Percentiles rank a stretch among this genome's conserved stretches.
phyloP scores from a whole-genome alignment of 2,888 invertebrate genomes.

The Stramonita haemastoma region DNA sequence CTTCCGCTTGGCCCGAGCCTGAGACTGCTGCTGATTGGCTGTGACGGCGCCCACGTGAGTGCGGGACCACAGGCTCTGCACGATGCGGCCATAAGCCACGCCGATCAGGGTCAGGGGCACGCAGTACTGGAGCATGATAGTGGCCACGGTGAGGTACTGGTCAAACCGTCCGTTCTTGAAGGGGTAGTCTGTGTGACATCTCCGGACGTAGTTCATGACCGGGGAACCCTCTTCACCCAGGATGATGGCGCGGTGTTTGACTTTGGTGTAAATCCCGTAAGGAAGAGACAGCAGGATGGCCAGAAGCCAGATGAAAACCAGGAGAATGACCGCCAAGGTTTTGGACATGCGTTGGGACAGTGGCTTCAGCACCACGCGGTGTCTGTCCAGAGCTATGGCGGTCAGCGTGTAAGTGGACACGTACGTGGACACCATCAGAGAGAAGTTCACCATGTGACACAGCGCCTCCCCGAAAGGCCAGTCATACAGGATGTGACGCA shows the following conservation, averaged over 20 bases:
- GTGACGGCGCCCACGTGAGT: slow-evolving; percentile 77
- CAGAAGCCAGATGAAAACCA: slow-evolving; percentile 76
- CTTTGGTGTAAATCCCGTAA: slow-evolving; percentile 75
- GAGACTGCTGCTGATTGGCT: slow-evolving; percentile 74
- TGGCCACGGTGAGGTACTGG: slow-evolving; percentile 75
- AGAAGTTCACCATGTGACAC: slow-evolving; percentile 77
- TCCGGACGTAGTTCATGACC: slow-evolving; percentile 51
- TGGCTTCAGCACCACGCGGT: slow-evolving; percentile 77
- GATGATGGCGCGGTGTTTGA: background rate
- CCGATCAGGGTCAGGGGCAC: slow-evolving; percentile 77
- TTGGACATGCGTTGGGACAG: slow-evolving; percentile 76
- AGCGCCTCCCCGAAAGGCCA: slow-evolving; percentile 79
- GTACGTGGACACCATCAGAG: slow-evolving; percentile 77
- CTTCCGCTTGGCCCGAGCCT: slow-evolving; percentile 75
- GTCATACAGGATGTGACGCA: slow-evolving; percentile 75
- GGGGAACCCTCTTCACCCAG: slow-evolving; percentile 45
- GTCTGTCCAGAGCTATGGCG: slow-evolving; percentile 78
- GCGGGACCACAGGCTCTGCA: slow-evolving; percentile 73
- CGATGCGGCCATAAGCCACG: slow-evolving; percentile 76
- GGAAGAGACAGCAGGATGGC: slow-evolving; percentile 75
- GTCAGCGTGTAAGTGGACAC: slow-evolving; percentile 79
- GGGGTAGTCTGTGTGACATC: slow-evolving; percentile 76
- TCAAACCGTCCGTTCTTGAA: slow-evolving; percentile 71
- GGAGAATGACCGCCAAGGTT: slow-evolving; percentile 72
- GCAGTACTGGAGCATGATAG: slow-evolving; percentile 77